These are phyloP conservation scores for Acanthosoma haemorrhoidale DNA, from an alignment of 2,888 invertebrate genomes.

Conservation along the genomic window DNA sequence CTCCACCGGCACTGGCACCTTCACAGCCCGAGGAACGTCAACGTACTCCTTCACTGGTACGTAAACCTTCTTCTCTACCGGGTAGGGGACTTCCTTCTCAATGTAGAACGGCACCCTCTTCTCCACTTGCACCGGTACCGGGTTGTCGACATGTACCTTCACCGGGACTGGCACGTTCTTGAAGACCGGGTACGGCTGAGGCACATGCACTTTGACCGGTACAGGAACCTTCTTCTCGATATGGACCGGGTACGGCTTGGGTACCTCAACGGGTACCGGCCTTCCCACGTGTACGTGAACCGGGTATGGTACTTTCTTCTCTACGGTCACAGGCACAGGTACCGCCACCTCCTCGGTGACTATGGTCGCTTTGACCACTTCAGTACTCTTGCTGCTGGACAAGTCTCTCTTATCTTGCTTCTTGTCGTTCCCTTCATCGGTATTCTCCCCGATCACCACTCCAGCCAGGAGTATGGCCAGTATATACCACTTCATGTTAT, in stretches of 20 bases:
- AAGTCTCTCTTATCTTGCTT: background rate
- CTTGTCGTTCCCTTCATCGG: background rate
- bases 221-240: conserved; percentile 42
- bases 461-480: background rate
- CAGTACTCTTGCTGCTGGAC: background rate
- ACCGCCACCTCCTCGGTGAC: conserved; percentile 31
- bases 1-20: conserved; percentile 31
- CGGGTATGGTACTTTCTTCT: conserved; percentile 30
- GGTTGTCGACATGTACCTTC: conserved; percentile 40
- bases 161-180: conserved; percentile 40
- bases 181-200: conserved; percentile 41
- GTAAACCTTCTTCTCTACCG: conserved; percentile 32
- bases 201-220: conserved; percentile 41
- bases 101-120: conserved; percentile 39
- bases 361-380: conserved; percentile 23
- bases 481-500: background rate
- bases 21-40: conserved; percentile 34
- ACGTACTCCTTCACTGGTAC: conserved; percentile 34
- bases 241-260: conserved; percentile 42
- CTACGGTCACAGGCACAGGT: conserved; percentile 32
- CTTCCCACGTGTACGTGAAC: conserved; percentile 41
- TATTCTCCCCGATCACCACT: background rate
- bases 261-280: conserved; percentile 41
- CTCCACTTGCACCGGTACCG: conserved; percentile 40
- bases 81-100: conserved; percentile 31